Conservation (phyloP, 2,113 vertebrate genomes). For the Paramisgurnus dabryanus region DNA sequence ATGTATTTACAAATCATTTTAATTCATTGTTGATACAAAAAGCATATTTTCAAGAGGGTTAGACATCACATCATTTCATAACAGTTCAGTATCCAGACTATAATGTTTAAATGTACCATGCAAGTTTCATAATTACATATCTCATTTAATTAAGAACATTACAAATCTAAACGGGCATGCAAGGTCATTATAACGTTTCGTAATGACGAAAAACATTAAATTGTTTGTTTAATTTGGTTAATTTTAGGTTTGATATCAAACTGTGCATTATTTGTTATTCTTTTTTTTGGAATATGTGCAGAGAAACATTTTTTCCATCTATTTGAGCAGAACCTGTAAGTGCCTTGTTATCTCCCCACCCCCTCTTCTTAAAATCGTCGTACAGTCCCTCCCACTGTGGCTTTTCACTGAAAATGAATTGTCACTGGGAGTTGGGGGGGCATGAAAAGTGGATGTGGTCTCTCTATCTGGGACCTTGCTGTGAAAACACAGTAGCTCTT, state of each 20-base stretch:
- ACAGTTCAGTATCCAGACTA: no score
- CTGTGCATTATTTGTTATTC: constrained; percentile 33
- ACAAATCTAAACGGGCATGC: neutral
- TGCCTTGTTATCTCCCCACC: constrained; percentile 38
- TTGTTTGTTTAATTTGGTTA: no score
- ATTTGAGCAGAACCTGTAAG: constrained; percentile 28
- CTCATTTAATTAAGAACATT: neutral
- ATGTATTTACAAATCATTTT: no score
- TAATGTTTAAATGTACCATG: no score
- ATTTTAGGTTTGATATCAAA: constrained; percentile 26
- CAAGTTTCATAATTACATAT: neutral
- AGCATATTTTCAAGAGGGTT: no score
- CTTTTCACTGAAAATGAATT: constrained; percentile 65
- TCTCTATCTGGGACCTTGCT: constrained; percentile 65
- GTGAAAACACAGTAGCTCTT: constrained; percentile 62
- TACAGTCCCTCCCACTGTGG: constrained; percentile 53
- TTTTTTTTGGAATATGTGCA: constrained; percentile 25
- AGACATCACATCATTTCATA: no score
- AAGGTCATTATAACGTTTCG: neutral
- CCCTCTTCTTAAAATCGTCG: constrained; percentile 55
- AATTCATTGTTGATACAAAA: no score
- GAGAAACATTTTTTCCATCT: neutral
- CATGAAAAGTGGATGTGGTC: constrained; percentile 58
- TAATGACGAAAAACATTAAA: no score
- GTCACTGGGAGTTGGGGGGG: constrained; percentile 55